phyloP scores from a whole-genome alignment of 2,113 vertebrate genomes.

The Ia io region DNA sequence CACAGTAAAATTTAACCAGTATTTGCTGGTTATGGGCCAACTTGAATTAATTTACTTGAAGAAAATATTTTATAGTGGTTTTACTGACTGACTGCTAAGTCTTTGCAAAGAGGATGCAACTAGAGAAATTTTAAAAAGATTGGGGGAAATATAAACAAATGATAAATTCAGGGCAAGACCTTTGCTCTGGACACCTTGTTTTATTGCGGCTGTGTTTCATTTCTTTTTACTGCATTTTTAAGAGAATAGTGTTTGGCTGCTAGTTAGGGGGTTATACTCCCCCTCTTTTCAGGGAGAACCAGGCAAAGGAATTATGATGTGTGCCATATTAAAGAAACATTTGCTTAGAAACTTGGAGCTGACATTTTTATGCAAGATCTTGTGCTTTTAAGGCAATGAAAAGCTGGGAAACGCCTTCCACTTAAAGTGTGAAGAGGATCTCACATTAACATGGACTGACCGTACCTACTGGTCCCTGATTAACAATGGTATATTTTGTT shows the following conservation, averaged over 20 bases:
- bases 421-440: slow-evolving; percentile 36
- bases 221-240: slow-evolving; percentile 59
- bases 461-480: background rate
- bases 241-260: slow-evolving; percentile 39
- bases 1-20: slow-evolving; percentile 9
- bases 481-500: background rate
- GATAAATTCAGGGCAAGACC: slow-evolving; percentile 52
- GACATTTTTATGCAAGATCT: slow-evolving; percentile 67
- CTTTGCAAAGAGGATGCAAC: background rate
- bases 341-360: slow-evolving; percentile 60
- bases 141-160: slow-evolving; percentile 54
- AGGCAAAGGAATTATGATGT: slow-evolving; percentile 61
- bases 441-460: slow-evolving; percentile 14
- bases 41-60: slow-evolving; percentile 42
- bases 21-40: background rate
- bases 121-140: slow-evolving; percentile 48
- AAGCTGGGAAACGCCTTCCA: slow-evolving; percentile 55
- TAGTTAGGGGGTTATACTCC: slow-evolving; percentile 4
- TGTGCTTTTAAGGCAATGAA: slow-evolving; percentile 38
- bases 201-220: slow-evolving; percentile 43
- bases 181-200: slow-evolving; percentile 57
- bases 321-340: slow-evolving; percentile 69
- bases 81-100: background rate
- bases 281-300: slow-evolving; percentile 27
- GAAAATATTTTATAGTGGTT: slow-evolving; percentile 34